phyloP scores from a whole-genome alignment of 1,140 invertebrate species.

The Lysiphlebus fabarum region DNA sequence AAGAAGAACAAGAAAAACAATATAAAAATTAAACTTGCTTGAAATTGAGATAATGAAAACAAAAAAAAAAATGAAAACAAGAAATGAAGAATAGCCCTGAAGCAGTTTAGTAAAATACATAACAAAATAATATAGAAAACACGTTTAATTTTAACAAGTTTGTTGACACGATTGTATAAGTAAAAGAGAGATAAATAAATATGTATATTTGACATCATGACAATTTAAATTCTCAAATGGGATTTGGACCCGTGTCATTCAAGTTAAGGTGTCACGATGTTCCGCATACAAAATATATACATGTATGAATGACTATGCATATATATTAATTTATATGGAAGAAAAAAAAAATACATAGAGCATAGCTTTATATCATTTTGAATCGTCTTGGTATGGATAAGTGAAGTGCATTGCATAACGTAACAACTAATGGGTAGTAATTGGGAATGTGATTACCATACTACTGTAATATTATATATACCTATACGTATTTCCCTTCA shows the following conservation, averaged over 20 bases:
- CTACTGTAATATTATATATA: conserved; percentile 32
- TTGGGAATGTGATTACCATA: conserved; percentile 43
- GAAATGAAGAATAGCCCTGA: too few relatives aligned
- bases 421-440: conserved; percentile 48
- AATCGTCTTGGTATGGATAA: conserved; percentile 31
- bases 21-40: too few relatives aligned
- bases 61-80: too few relatives aligned
- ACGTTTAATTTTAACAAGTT: too few relatives aligned
- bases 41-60: too few relatives aligned
- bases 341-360: conserved; percentile 6
- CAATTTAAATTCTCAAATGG: not conserved
- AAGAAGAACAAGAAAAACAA: too few relatives aligned
- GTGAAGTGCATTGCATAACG: conserved; percentile 42
- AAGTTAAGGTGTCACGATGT: not conserved
- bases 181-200: not conserved
- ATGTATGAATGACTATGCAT: conserved; percentile 43
- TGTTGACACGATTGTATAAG: not conserved
- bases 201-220: conserved; percentile 6
- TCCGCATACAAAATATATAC: conserved; percentile 33
- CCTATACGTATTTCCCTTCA: too few relatives aligned
- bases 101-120: too few relatives aligned
- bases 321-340: conserved; percentile 21
- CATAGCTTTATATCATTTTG: conserved; percentile 49
- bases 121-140: too few relatives aligned
- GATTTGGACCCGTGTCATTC: not conserved